Conservation (phyloP, 1,140 invertebrate genomes). For the Antheraea pernyi region DNA sequence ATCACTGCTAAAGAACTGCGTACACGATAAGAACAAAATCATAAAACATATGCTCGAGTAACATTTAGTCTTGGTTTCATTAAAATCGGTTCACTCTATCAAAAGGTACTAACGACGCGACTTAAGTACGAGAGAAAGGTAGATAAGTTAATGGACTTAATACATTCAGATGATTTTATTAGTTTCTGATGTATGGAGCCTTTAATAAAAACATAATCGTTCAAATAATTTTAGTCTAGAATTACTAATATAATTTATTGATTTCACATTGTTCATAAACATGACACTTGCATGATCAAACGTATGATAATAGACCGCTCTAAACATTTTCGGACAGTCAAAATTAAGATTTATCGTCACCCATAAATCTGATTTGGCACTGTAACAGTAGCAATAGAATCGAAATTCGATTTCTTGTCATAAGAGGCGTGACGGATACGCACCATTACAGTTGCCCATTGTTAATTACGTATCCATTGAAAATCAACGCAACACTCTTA, state of each 20-base stretch:
- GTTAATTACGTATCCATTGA: constrained; percentile 12
- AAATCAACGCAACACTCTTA: constrained; percentile 20
- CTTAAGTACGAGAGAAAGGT: no score
- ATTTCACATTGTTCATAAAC: not conserved
- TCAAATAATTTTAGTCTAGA: no score
- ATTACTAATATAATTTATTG: not conserved
- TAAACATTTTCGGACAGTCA: not conserved
- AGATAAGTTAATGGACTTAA: no score
- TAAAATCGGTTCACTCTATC: no score
- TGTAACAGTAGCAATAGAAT: not conserved
- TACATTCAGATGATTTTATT: no score
- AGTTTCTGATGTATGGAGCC: no score
- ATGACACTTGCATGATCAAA: constrained; percentile 1
- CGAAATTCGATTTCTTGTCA: not conserved
- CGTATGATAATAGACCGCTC: not conserved
- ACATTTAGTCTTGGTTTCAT: no score
- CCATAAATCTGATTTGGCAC: not conserved
- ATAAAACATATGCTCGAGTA: no score
- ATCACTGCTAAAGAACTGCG: no score
- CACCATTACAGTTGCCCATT: constrained; percentile 5
- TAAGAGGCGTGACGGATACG: constrained; percentile 11
- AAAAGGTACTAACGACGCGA: no score
- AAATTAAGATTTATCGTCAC: not conserved
- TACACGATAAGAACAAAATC: no score
- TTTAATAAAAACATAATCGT: no score